Percentiles rank a stretch among this genome's conserved stretches.
Evolutionary conservation across 2,797 vertebrate genomes (phyloP).

Genomic region (Hypotaenidia okinawae): DNA sequence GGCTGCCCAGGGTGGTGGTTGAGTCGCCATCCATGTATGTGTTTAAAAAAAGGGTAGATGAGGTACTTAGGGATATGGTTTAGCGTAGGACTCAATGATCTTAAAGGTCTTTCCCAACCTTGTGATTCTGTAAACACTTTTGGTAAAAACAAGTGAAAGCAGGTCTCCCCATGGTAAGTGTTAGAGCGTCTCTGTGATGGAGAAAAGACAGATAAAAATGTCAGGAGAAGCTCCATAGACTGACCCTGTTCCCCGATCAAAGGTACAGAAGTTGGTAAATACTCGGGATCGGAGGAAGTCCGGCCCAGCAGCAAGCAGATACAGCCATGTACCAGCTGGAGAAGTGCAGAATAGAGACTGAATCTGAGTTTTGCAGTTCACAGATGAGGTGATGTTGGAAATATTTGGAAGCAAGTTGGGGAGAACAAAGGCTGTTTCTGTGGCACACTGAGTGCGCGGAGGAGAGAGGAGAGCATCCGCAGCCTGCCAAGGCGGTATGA

Average conservation of each 20-base stretch:
- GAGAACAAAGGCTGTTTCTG: conserved; percentile 65
- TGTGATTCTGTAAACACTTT: background rate
- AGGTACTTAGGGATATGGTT: no score
- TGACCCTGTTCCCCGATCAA: rapidly evolving
- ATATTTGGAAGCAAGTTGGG: conserved; percentile 1
- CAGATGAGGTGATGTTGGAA: conserved; percentile 29
- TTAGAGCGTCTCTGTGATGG: background rate
- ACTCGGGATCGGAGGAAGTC: background rate
- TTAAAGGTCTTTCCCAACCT: no score
- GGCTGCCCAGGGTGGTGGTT: no score
- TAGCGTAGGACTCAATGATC: no score
- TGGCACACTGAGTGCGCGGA: background rate
- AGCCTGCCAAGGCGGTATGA: conserved; percentile 41
- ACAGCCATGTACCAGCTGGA: background rate
- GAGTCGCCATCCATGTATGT: no score
- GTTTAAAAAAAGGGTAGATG: no score
- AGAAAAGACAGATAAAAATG: background rate
- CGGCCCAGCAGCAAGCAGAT: background rate
- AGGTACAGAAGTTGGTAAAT: background rate
- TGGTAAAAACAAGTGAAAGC: background rate
- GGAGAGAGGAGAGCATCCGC: conserved; percentile 1
- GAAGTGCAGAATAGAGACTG: background rate
- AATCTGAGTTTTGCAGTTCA: background rate
- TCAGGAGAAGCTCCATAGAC: background rate
- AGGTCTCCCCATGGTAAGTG: rapidly evolving